Evolutionary conservation across 1,140 invertebrate species (phyloP).

Genomic region (Drosophila kanapiae): DNA sequence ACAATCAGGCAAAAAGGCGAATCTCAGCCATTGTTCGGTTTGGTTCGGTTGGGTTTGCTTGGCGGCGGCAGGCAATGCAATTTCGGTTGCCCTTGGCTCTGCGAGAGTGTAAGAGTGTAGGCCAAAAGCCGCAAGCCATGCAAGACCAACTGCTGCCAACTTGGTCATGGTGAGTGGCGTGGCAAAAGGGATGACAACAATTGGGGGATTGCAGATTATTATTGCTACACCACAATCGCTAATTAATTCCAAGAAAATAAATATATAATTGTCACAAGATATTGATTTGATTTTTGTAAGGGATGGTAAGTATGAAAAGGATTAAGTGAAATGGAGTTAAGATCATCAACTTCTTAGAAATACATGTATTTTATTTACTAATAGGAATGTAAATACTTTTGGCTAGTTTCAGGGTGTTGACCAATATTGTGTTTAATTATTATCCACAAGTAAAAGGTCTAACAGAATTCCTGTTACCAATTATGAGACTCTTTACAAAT

Average conservation of each 20-base stretch:
- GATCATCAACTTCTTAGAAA: not conserved
- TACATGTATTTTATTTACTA: not conserved
- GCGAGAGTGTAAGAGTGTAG: conserved; percentile 40
- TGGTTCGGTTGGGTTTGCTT: conserved; percentile 22
- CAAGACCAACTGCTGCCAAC: conserved; percentile 35
- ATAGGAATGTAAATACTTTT: not conserved
- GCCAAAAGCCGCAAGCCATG: conserved; percentile 21
- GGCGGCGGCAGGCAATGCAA: conserved; percentile 45
- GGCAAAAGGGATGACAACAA: conserved; percentile 42
- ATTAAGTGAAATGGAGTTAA: not conserved
- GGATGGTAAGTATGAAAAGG: not conserved
- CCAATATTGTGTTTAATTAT: too few relatives aligned
- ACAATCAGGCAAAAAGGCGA: conserved; percentile 45
- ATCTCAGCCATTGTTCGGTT: conserved; percentile 52
- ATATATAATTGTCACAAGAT: not conserved
- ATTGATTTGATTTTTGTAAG: not conserved
- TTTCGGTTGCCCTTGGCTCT: conserved; percentile 43
- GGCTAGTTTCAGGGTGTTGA: too few relatives aligned
- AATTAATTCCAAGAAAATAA: conserved; percentile 11
- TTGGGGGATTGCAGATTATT: conserved; percentile 35
- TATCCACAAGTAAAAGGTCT: not conserved
- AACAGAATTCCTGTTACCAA: not conserved
- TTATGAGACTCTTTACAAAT: not conserved
- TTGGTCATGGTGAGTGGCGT: conserved; percentile 48
- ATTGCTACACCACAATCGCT: conserved; percentile 28